Conservation (phyloP, 2,797 vertebrate species). For the Octomys mimax region DNA sequence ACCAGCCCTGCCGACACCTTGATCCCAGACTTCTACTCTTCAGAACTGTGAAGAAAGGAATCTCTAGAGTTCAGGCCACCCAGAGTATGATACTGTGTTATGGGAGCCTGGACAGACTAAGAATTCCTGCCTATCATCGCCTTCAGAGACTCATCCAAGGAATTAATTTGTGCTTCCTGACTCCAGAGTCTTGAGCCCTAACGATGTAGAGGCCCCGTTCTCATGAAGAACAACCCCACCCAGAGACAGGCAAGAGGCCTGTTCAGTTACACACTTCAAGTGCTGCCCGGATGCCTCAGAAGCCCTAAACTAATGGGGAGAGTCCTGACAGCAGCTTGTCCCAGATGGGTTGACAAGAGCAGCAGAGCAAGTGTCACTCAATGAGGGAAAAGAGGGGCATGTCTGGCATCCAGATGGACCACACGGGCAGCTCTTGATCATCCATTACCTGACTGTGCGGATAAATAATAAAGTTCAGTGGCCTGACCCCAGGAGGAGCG, state of each 20-base stretch:
- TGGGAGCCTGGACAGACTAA: not conserved
- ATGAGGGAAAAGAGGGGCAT: not conserved
- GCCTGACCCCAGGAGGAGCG: not conserved
- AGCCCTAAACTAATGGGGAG: not conserved
- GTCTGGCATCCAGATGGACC: too few relatives aligned
- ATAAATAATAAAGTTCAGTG: too few relatives aligned
- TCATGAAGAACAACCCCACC: not conserved
- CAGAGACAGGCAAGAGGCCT: not conserved
- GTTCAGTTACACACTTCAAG: not conserved
- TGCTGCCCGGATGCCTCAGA: not conserved
- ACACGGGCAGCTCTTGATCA: not conserved
- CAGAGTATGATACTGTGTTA: not conserved
- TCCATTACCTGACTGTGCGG: not conserved
- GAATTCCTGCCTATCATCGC: not conserved
- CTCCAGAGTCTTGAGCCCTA: not conserved
- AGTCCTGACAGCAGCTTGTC: not conserved
- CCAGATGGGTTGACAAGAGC: not conserved
- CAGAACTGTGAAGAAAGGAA: not conserved
- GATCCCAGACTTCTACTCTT: not conserved
- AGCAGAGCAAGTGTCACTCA: not conserved
- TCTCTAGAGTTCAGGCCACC: not conserved
- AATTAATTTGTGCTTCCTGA: not conserved
- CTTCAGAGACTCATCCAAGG: rapidly evolving
- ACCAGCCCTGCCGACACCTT: not conserved
- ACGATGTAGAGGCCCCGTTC: not conserved